Percentiles rank a stretch among this genome's conserved stretches.
phyloP scores from a whole-genome alignment of 2,797 vertebrate species.

The Nyctibius grandis region DNA sequence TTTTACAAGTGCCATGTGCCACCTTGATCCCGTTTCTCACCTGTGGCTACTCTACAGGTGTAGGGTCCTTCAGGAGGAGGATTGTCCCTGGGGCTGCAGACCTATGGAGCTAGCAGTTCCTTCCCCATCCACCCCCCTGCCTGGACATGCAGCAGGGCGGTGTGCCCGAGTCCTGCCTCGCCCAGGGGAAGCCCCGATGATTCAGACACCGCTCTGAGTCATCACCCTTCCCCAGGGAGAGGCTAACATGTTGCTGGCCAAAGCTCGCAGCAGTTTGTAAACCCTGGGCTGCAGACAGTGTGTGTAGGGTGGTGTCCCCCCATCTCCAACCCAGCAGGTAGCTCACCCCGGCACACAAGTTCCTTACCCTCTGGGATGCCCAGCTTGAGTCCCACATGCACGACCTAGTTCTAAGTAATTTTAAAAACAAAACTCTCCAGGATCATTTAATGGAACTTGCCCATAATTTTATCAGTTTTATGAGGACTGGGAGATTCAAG shows the following conservation, averaged over 20 bases:
- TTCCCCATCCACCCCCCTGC: background rate
- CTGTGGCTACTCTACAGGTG: accelerated
- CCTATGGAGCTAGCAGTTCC: background rate
- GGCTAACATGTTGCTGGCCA: background rate
- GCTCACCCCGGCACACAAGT: background rate
- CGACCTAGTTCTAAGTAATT: accelerated
- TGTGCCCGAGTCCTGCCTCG: background rate
- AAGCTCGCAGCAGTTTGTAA: background rate
- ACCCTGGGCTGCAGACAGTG: background rate
- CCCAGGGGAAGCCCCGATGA: constrained; percentile 19
- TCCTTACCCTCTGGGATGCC: background rate
- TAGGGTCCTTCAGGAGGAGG: background rate
- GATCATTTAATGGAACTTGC: background rate
- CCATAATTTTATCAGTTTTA: background rate
- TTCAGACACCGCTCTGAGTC: constrained; percentile 30
- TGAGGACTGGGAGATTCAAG: background rate
- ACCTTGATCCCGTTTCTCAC: background rate
- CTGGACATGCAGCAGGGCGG: accelerated
- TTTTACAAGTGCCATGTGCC: accelerated
- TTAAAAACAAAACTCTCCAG: background rate
- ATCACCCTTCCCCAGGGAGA: background rate
- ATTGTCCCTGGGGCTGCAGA: background rate
- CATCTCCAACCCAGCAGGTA: background rate
- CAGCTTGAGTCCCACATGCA: background rate
- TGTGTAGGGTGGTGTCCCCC: background rate